phyloP scores from a whole-genome alignment of 92 coral and sea anemone genomes.

The Parazoanthus atlanticus region DNA sequence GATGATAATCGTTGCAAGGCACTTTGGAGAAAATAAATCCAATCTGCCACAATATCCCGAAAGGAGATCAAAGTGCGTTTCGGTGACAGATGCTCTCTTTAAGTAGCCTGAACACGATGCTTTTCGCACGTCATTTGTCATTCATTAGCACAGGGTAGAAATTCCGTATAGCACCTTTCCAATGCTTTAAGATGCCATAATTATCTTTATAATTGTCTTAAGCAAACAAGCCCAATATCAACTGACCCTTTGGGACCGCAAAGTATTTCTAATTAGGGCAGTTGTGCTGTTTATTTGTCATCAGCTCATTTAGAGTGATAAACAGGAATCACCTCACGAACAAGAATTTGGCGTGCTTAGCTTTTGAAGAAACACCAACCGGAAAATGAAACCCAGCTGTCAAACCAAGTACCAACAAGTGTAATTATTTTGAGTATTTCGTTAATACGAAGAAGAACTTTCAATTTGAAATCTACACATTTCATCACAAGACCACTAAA shows the following conservation, averaged over 20 bases:
- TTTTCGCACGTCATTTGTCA: conserved; percentile 3
- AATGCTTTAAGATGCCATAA: background rate
- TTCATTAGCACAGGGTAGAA: background rate
- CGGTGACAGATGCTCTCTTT: background rate
- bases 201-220: background rate
- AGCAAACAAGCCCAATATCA: background rate
- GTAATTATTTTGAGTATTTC: too few species aligned
- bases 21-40: background rate
- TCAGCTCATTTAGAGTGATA: background rate
- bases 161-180: background rate
- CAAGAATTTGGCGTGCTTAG: too few species aligned
- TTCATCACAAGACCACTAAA: too few species aligned
- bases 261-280: background rate
- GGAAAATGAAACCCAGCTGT: too few species aligned
- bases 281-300: background rate
- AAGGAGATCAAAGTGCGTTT: background rate
- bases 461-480: too few species aligned
- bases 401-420: too few species aligned
- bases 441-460: too few species aligned
- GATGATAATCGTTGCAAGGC: background rate
- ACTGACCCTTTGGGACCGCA: background rate
- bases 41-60: background rate
- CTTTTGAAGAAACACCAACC: too few species aligned
- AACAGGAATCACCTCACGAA: background rate
- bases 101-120: background rate